phyloP scores from a whole-genome alignment of 2,113 vertebrate species.

The Erinaceus europaeus region DNA sequence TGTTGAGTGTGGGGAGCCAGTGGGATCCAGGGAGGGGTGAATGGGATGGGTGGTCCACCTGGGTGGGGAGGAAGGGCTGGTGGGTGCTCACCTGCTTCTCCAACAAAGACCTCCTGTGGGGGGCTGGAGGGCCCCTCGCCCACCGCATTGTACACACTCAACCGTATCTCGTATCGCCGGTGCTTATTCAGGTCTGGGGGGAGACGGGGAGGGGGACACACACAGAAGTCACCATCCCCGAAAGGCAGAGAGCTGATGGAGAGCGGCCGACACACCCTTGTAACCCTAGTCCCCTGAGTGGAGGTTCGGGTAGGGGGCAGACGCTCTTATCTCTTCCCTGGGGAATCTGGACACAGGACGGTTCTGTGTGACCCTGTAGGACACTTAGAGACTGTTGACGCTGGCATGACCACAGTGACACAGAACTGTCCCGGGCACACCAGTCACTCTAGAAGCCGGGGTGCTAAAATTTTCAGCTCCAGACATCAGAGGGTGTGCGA shows the following conservation, averaged over 20 bases:
- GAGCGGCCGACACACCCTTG: too few species aligned
- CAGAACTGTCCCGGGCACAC: not conserved
- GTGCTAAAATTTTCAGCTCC: not conserved
- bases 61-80: rapidly evolving
- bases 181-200: slow-evolving; percentile 92
- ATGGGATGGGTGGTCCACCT: rapidly evolving
- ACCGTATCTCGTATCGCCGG: slow-evolving; percentile 94
- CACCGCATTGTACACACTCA: slow-evolving; percentile 95
- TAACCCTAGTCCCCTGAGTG: not conserved
- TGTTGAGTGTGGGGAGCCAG: too few species aligned
- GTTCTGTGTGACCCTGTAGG: rapidly evolving
- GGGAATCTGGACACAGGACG: not conserved
- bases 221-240: not conserved
- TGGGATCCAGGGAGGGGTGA: too few species aligned
- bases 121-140: slow-evolving; percentile 93
- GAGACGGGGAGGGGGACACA: not conserved
- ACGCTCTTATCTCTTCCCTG: rapidly evolving
- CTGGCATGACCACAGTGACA: not conserved
- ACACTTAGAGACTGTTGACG: rapidly evolving
- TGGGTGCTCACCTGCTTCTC: slow-evolving; percentile 89
- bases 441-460: rapidly evolving
- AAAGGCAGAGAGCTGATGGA: rapidly evolving
- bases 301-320: not conserved
- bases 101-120: slow-evolving; percentile 96
- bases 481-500: too few species aligned